These are phyloP conservation scores for Eidolon helvum DNA, from an alignment of 2,113 vertebrate species.

Conservation along the genomic window DNA sequence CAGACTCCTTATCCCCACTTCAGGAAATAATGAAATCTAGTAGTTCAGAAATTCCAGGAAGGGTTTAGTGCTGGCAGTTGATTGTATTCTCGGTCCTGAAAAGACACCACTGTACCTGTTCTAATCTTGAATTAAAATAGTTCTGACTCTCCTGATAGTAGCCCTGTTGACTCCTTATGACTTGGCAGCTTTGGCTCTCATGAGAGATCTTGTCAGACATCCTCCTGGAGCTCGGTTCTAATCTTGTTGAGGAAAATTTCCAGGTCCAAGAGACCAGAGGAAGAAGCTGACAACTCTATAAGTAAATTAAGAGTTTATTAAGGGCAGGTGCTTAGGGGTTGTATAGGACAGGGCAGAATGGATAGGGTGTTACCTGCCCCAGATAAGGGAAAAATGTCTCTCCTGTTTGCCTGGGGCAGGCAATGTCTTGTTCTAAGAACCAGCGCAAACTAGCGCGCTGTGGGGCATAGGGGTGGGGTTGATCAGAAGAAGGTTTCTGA, in stretches of 20 bases:
- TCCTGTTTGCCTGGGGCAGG: neutral
- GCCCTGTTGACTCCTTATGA: accelerated
- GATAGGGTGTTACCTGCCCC: neutral
- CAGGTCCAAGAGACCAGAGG: neutral
- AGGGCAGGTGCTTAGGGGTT: neutral
- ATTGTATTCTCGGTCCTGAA: neutral
- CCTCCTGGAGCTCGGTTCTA: neutral
- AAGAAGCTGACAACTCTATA: neutral
- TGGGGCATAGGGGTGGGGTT: neutral
- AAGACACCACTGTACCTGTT: neutral
- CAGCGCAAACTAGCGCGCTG: neutral
- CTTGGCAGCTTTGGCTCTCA: neutral
- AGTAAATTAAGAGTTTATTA: neutral
- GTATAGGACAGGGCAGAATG: neutral
- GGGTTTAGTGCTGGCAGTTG: neutral
- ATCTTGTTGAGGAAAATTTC: neutral
- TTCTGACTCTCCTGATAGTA: neutral
- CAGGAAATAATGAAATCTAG: neutral
- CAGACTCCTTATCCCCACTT: neutral
- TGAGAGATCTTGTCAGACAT: neutral
- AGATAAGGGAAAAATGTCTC: neutral
- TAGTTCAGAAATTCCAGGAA: neutral
- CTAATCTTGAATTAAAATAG: neutral
- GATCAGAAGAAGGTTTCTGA: neutral
- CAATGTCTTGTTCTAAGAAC: neutral